Base-by-base conservation (phyloP, 2,113 vertebrate species). In the Podilymbus podiceps region DNA sequence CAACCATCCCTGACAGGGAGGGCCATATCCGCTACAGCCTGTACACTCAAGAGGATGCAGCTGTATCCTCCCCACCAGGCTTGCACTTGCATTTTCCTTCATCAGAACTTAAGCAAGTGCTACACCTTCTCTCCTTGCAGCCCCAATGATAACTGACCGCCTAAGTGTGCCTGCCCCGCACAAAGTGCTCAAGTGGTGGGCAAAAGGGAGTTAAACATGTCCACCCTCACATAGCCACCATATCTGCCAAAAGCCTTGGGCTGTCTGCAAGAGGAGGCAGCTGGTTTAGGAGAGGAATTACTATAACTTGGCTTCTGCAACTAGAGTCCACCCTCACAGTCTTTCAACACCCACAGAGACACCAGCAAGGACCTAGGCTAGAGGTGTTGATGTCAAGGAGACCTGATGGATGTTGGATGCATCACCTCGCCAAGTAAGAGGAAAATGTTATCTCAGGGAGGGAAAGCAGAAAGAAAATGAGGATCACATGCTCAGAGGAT, bases 41-140 rank as follows among this genome's bases (percentile, higher is more conserved):
- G 74, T 79, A 50, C 35, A 11, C 75, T 59, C 53, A 2, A 15
- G 60, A 92, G 91, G 96, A 97, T 95, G 94, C 97, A 97, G 97
- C 97, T 98, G 97, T n/a, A 92, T 97, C 97, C 96, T 96, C 93
- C 58, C 19, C 6, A 4, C 58, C 84, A 68, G 73, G 9, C 25
- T 47, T 55, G 49, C 63, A 33, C 77, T 42, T 85, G 88, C 74
- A 82, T 86, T 84, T 55, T n/a, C 90, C 81, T 77, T 12, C 27
- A 5, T 8, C 50, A 38, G 42, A 46, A 30, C 78, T 44, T 20
- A 24, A 12, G 82, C 40, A 40, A 62, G 60, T 22, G 60, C 90
- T 90, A 46, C 52, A n/a, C 25, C 80, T 73, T 78, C 69, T 73
- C 40, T 31, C 15, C 85, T 33, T n/a, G 81, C 87, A 84, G 81